phyloP scores from a whole-genome alignment of 1,140 invertebrate species.

The Periplaneta americana region DNA sequence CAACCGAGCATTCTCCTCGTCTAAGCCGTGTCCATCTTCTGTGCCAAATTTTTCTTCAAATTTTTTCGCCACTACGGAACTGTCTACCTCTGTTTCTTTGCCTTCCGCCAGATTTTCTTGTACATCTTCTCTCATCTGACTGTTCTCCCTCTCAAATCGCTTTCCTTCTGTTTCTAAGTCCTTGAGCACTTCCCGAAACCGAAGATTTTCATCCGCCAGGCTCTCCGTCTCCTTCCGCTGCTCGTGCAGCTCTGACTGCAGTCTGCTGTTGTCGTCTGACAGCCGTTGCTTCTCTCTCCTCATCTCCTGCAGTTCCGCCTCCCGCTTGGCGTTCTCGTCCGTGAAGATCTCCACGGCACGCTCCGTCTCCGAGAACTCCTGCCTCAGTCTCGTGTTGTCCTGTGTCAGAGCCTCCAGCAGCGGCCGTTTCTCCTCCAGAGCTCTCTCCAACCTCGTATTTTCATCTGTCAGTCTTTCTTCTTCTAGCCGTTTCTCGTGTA shows the following conservation, averaged over 20 bases:
- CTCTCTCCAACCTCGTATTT: not conserved
- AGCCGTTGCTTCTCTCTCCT: too few relatives aligned
- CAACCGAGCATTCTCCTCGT: not conserved
- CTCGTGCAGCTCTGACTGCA: too few relatives aligned
- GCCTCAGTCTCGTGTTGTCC: not conserved
- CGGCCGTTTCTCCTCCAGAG: not conserved
- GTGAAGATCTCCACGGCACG: not conserved
- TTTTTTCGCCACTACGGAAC: too few relatives aligned
- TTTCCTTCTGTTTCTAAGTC: too few relatives aligned
- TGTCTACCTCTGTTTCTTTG: not conserved
- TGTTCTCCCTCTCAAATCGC: too few relatives aligned
- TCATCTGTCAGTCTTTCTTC: not conserved
- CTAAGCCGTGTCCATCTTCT: too few relatives aligned
- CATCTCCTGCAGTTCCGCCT: not conserved
- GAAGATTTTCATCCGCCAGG: too few relatives aligned
- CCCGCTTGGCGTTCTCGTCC: not conserved
- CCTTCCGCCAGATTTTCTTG: not conserved
- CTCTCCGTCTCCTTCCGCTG: too few relatives aligned
- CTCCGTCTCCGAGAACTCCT: not conserved
- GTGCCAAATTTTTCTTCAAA: too few relatives aligned
- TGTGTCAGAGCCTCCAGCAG: not conserved
- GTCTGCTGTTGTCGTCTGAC: too few relatives aligned
- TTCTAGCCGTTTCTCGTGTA: not conserved
- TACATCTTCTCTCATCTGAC: too few relatives aligned
- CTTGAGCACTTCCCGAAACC: too few relatives aligned